Evolutionary conservation across 1,140 invertebrate genomes (phyloP), one percentile per base, ranked within the genome.

Genomic region (Eriocheir sinensis): DNA sequence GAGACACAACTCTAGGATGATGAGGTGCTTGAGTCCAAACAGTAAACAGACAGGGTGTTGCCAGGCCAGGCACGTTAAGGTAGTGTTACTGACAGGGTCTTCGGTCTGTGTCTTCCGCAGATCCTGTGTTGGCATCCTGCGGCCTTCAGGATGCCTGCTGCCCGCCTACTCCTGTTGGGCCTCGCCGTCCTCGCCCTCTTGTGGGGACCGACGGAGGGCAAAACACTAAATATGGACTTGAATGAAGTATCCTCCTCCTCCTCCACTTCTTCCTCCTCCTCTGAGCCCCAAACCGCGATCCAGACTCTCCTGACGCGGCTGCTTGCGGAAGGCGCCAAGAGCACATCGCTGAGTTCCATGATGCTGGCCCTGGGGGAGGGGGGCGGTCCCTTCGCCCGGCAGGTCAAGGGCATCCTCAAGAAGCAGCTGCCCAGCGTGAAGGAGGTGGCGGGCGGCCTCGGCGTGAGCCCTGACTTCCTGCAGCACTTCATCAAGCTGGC

Each of bases 401-500:
- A 90, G 36, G 30, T 90, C 17, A 60, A 72, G 32, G 27, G 48
- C 48, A 30, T 90, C 34, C 48, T 90, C 30, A 21, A 44, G 89
- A 90, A 90, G 53, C 41, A 53, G 41, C 32, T 90, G 38, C 91
- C 91, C 2, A 81, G 36, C 36, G 15, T 85, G 40, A 81, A 85
- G 41, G 41, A 83, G 40, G 91, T 92, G 17, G 38, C 91, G 12
- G 91, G 48, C 0, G 41, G 91, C 8, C 15, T 85, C 2, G 80
- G 41, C 2, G 30, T 92, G 12, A 30, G 48, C 12, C 12, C 41
- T 17, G 80, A 92, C 30, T 4, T 92, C 32, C n/a, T 92, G 41
- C 81, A 81, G 36, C n/a, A n/a, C n/a, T 85, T 92, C n/a, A n/a
- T 85, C 27, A 85, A 92, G 36, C 38, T 85, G n/a, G 91, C 48